These are phyloP conservation scores for Cotesia congregata DNA, from an alignment of 2,888 invertebrate genomes.

Conservation along the genomic window DNA sequence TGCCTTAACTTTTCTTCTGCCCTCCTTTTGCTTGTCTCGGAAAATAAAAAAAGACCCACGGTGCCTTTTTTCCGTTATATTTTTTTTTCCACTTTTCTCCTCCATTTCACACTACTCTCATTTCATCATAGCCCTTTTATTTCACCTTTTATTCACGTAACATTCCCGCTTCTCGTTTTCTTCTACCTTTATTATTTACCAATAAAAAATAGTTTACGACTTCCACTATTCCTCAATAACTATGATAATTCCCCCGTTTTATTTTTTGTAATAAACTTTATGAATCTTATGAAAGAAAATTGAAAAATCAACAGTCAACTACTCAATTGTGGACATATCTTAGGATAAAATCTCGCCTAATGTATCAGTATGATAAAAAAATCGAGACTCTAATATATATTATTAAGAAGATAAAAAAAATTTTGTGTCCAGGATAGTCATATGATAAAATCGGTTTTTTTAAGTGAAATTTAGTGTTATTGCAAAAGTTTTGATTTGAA, in stretches of 20 bases:
- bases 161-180: conserved; percentile 35
- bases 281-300: no score
- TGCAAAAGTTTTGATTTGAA: no score
- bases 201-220: conserved; percentile 9
- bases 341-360: no score
- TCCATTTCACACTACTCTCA: conserved; percentile 19
- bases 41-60: conserved; percentile 32
- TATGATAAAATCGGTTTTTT: no score
- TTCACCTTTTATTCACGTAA: conserved; percentile 21
- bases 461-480: no score
- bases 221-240: conserved; percentile 19
- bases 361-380: no score
- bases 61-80: conserved; percentile 19
- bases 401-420: no score
- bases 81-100: conserved; percentile 27
- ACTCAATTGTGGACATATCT: no score
- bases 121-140: conserved; percentile 30
- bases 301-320: no score
- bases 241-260: not conserved
- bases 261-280: not conserved
- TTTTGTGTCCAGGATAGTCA: no score
- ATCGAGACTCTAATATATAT: no score
- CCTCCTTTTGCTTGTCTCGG: conserved; percentile 27
- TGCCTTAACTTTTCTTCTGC: conserved; percentile 21
- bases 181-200: conserved; percentile 39